These are phyloP conservation scores for Orius insidiosus DNA, from an alignment of 1,140 invertebrate species.

Conservation along the genomic window DNA sequence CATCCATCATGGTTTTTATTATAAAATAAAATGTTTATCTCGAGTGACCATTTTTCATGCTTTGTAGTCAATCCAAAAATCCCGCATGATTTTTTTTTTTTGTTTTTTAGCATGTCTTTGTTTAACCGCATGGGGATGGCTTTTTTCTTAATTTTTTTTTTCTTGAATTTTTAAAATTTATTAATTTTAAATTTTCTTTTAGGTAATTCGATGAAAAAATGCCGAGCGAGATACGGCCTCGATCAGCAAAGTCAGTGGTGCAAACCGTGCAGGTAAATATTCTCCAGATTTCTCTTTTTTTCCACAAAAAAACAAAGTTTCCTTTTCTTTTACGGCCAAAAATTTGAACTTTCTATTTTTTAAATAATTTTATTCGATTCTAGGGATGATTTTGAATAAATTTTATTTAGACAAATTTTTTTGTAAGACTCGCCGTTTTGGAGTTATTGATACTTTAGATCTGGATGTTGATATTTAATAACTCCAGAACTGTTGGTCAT, in stretches of 20 bases:
- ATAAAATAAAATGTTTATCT: neutral
- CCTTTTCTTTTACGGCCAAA: no score
- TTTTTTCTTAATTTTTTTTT: slow-evolving; percentile 12
- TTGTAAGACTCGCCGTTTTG: no score
- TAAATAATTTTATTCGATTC: no score
- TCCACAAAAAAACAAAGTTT: no score
- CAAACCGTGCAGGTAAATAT: slow-evolving; percentile 92
- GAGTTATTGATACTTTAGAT: no score
- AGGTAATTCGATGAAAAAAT: slow-evolving; percentile 98
- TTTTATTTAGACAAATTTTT: no score
- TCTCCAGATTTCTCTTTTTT: no score
- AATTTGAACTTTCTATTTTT: no score
- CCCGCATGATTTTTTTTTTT: slow-evolving; percentile 1
- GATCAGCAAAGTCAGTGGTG: slow-evolving; percentile 98
- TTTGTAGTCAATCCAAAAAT: neutral
- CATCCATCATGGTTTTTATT: slow-evolving; percentile 8
- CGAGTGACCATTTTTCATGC: no score
- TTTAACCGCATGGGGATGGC: slow-evolving; percentile 10
- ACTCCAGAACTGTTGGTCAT: no score
- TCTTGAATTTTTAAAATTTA: slow-evolving; percentile 10
- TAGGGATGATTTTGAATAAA: no score
- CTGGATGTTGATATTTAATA: no score
- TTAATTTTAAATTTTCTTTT: slow-evolving; percentile 19
- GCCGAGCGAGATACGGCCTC: slow-evolving; percentile 91
- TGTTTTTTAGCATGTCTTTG: slow-evolving; percentile 15